phyloP scores from a whole-genome alignment of 1,140 invertebrate species.

The Coenobita brevimanus region DNA sequence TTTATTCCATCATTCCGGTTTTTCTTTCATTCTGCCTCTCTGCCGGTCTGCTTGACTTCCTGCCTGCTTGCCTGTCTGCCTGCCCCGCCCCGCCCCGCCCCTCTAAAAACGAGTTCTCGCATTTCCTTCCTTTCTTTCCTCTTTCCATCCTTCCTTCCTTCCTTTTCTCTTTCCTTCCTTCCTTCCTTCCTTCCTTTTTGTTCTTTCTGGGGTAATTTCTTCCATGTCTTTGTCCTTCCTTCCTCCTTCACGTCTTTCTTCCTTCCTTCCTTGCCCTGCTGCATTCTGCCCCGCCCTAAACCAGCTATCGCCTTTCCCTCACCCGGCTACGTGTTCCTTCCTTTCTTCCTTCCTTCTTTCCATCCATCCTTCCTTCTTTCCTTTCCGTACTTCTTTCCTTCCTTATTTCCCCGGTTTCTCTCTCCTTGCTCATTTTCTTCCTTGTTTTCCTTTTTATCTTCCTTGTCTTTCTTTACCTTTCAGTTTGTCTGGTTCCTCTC shows the following conservation, averaged over 20 bases:
- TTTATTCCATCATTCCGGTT: neutral
- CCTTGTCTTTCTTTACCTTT: neutral
- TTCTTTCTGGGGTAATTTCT: neutral
- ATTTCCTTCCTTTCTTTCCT: conserved; percentile 35
- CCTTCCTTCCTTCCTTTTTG: neutral
- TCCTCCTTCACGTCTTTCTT: no score
- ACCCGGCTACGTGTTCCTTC: neutral
- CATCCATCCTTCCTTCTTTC: neutral
- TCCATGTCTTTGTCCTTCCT: no score
- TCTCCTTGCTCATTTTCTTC: neutral
- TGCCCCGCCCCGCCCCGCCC: no score
- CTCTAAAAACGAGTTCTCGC: no score
- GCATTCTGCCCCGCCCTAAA: neutral
- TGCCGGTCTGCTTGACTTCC: neutral
- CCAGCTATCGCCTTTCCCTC: conserved; percentile 1
- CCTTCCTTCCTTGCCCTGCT: no score
- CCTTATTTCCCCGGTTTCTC: neutral
- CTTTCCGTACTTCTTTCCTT: neutral
- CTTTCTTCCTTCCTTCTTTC: neutral
- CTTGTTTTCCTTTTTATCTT: neutral
- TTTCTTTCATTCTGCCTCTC: neutral
- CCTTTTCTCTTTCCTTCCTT: neutral
- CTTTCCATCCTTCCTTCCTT: conserved; percentile 9
- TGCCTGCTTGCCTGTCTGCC: neutral
- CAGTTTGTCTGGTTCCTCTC: neutral